phyloP scores from a whole-genome alignment of 2,797 vertebrate species.

The Glyptemys insculpta region DNA sequence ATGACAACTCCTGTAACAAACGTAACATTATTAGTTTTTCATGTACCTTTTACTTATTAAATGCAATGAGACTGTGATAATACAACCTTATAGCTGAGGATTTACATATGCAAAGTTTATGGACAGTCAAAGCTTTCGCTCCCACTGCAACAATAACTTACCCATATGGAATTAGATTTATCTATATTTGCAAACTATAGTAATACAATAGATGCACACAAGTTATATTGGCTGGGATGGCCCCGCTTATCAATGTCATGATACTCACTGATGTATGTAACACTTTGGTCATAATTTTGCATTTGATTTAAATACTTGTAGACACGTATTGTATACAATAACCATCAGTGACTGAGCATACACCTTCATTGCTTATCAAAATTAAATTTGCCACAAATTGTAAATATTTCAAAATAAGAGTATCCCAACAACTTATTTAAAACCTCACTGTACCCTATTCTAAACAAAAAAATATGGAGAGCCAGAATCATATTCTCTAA shows the following conservation, averaged over 20 bases:
- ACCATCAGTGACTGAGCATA: neutral
- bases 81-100: neutral
- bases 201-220: neutral
- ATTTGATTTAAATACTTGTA: neutral
- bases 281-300: neutral
- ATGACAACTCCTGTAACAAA: constrained; percentile 75
- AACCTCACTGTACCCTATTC: neutral
- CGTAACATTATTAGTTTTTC: neutral
- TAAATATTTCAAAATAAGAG: neutral
- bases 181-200: neutral
- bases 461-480: neutral
- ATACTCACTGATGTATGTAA: neutral
- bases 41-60: neutral
- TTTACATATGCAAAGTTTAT: neutral
- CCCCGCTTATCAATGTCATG: neutral
- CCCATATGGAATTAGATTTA: neutral
- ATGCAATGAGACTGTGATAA: neutral
- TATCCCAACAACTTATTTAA: neutral
- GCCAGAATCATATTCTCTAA: neutral
- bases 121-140: neutral
- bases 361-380: neutral
- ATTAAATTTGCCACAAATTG: neutral
- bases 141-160: neutral
- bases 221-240: neutral
- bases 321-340: neutral